Evolutionary conservation across 2,797 vertebrate species (phyloP).

Genomic region (Iguana delicatissima): DNA sequence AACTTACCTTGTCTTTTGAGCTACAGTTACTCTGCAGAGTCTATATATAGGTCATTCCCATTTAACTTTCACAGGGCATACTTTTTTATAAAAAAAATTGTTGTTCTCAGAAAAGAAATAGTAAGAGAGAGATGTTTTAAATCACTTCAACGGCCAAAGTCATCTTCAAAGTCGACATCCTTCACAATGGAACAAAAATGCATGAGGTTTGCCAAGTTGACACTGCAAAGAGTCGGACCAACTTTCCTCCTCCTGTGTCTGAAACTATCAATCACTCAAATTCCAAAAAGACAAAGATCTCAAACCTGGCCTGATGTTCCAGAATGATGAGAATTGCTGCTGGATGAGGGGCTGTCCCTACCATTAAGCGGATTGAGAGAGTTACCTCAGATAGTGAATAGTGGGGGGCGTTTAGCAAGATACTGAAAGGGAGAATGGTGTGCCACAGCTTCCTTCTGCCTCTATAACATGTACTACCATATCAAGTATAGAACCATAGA

Average conservation of each 20-base stretch:
- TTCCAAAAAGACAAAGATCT: not conserved
- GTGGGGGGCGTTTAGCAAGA: not conserved
- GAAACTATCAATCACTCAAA: not conserved
- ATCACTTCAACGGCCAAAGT: constrained; percentile 49
- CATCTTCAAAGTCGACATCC: constrained; percentile 32
- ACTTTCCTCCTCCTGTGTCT: not conserved
- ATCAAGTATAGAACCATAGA: too few relatives aligned
- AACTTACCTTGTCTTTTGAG: constrained; percentile 70
- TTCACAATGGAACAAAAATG: constrained; percentile 23
- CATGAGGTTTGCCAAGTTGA: constrained; percentile 8
- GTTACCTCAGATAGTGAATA: not conserved
- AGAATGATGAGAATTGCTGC: not conserved
- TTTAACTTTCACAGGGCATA: constrained; percentile 63
- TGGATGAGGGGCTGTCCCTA: not conserved
- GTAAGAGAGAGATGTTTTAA: constrained; percentile 54
- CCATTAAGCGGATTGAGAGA: not conserved
- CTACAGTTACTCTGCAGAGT: constrained; percentile 62
- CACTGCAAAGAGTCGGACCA: not conserved
- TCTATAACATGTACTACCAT: too few relatives aligned
- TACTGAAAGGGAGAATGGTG: not conserved
- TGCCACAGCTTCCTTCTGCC: too few relatives aligned
- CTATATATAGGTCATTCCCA: constrained; percentile 66
- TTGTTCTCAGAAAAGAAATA: constrained; percentile 32
- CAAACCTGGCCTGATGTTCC: not conserved
- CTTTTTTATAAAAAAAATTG: not conserved